Evolutionary conservation across 2,797 vertebrate species (phyloP), one percentile per base, ranked within the genome.

Genomic region (Tiaroga cobitis): DNA sequence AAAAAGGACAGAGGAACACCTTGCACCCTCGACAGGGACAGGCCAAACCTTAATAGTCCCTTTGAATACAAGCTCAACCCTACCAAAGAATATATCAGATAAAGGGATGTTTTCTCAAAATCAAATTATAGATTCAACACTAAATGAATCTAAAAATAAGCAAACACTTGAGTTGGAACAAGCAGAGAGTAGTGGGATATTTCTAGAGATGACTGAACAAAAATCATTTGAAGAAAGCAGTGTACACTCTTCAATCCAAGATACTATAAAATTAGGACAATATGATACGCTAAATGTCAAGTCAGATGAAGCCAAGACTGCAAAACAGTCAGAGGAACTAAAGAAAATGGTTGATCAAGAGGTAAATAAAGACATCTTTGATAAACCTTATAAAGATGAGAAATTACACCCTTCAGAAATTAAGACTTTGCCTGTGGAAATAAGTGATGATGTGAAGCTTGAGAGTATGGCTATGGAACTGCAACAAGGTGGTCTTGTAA

Each of bases 401-500:
- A 81, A 68, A 76, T 11, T 41, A 15, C 21, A 80, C 39, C 63
- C 63, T 5, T 81, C 59, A 54, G 51, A 84, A 73, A 80, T 82
- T 0, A 72, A 75, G 61, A 77, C 8, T 37, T 13, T 68, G 29
- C 67, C 32, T 69, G 63, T 37, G 87, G 90, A 90, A 61, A 80
- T 80, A 87, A 91, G 86, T 84, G 92, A 80, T 59, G 93, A 95
- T 70, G 86, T 87, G 49, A 91, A 96, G 81, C 85, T 98, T 90
- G 92, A 92, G 34, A 87, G 13, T 63, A 93, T 99, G 87, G 92
- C 95, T 73, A 1, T 8, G 0, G 96, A 99, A 85, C 94, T 99
- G 8, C 94, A 90, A 49, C 90, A 94, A 1, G 96, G 96, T 4
- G 97, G 98, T 69, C 92, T 98, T 81, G 2, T 94, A 91, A 95